Percentiles rank a stretch among this genome's conserved stretches.
Evolutionary conservation across 2,797 vertebrate species (phyloP).

Genomic region (Hybognathus amarus): DNA sequence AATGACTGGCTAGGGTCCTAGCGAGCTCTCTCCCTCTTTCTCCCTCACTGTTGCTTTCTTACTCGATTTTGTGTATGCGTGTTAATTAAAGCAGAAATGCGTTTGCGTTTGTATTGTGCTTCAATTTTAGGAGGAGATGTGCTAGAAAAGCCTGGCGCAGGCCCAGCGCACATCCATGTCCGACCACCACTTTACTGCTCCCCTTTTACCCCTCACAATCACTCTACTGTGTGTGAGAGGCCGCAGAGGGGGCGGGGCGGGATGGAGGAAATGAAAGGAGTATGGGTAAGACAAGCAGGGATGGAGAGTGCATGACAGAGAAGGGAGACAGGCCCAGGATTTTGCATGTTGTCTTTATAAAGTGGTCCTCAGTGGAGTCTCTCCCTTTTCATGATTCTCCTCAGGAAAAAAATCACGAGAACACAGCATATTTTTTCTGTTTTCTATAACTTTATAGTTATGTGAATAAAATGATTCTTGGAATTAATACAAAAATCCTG

Average conservation of each 20-base stretch:
- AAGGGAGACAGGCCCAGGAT: conserved; percentile 21
- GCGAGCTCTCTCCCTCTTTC: background rate
- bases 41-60: background rate
- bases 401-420: background rate
- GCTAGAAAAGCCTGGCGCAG: conserved; percentile 43
- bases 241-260: conserved; percentile 13
- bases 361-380: conserved; percentile 29
- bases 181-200: conserved; percentile 51
- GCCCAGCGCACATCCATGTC: conserved; percentile 52
- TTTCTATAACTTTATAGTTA: background rate
- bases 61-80: conserved; percentile 6
- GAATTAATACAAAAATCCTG: background rate
- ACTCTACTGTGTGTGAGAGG: conserved; percentile 54
- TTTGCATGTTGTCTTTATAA: conserved; percentile 48
- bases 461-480: background rate
- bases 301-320: conserved; percentile 37
- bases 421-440: background rate
- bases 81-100: conserved; percentile 41
- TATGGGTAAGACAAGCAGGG: conserved; percentile 23
- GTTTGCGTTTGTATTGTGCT: conserved; percentile 37
- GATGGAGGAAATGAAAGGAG: conserved; percentile 42
- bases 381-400: background rate
- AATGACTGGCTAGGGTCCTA: conserved; percentile 23
- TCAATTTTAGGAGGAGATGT: conserved; percentile 41
- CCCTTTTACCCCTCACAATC: conserved; percentile 54